Percentiles rank a stretch among this genome's conserved stretches.
These are phyloP conservation scores for Margarornis squamiger DNA, from an alignment of 2,797 vertebrate species.

Conservation along the genomic window DNA sequence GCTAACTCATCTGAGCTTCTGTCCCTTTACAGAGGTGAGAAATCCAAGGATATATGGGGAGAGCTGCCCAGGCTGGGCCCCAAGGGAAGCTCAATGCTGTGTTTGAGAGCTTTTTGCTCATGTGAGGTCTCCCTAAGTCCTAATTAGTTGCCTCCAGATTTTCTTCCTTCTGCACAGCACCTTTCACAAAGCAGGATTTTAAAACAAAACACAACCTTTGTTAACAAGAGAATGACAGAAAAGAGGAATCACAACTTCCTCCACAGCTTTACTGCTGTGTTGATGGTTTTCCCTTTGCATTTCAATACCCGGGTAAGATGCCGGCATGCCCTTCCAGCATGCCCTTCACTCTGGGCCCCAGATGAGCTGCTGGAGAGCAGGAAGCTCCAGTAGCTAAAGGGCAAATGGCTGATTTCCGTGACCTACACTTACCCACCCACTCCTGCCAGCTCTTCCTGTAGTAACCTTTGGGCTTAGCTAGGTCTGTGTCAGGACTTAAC, in stretches of 20 bases:
- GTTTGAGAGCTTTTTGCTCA: background rate
- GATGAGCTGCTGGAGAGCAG: background rate
- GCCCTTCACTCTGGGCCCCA: background rate
- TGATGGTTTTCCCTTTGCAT: background rate
- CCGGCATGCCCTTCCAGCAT: background rate
- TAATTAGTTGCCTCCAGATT: background rate
- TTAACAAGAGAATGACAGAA: background rate
- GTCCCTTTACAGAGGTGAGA: background rate
- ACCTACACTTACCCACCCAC: background rate
- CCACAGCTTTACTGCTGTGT: background rate
- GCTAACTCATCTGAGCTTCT: background rate
- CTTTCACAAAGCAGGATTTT: background rate
- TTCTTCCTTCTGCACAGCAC: background rate
- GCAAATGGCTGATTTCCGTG: background rate
- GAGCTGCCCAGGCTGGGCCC: background rate
- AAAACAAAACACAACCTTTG: background rate
- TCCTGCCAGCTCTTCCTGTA: background rate
- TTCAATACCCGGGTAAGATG: background rate
- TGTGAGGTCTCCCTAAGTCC: background rate
- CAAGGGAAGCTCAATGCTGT: fast-evolving
- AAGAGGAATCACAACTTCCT: background rate
- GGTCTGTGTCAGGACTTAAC: background rate
- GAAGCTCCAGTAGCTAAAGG: background rate
- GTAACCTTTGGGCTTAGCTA: background rate
- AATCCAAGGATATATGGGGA: background rate